These are phyloP conservation scores for Drosophila melanocephala DNA, from an alignment of 2,888 invertebrate species.

Conservation along the genomic window DNA sequence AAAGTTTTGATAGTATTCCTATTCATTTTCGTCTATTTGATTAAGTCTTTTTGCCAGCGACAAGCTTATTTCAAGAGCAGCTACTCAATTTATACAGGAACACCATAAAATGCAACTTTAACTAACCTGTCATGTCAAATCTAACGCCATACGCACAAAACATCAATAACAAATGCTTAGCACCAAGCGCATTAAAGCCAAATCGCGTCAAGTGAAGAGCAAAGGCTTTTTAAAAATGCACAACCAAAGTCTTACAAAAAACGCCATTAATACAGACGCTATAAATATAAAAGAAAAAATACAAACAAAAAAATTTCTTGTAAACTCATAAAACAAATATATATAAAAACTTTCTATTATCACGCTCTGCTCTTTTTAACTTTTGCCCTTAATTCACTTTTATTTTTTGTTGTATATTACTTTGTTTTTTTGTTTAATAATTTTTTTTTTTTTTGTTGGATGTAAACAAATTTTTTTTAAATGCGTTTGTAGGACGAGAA, in stretches of 20 bases:
- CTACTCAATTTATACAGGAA: constrained; percentile 20
- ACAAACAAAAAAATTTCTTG: constrained; percentile 50
- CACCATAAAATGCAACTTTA: not conserved
- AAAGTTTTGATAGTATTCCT: constrained; percentile 72
- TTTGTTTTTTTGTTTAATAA: constrained; percentile 23
- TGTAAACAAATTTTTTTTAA: constrained; percentile 59
- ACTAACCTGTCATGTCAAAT: not conserved
- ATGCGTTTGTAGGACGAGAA: constrained; percentile 93
- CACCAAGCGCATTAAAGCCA: constrained; percentile 56
- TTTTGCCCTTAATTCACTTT: constrained; percentile 86
- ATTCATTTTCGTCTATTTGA: constrained; percentile 44
- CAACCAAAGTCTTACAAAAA: constrained; percentile 26
- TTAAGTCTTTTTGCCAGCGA: constrained; percentile 34
- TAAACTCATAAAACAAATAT: constrained; percentile 73
- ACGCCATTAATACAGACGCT: constrained; percentile 47
- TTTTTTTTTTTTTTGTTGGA: constrained; percentile 43
- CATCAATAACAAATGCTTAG: not conserved
- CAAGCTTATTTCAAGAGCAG: constrained; percentile 38
- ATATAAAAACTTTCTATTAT: constrained; percentile 80
- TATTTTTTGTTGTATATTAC: constrained; percentile 44
- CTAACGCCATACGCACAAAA: not conserved
- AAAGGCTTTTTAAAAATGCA: constrained; percentile 28
- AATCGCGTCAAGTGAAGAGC: constrained; percentile 33
- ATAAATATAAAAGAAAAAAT: constrained; percentile 43
- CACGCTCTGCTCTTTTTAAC: constrained; percentile 87